Evolutionary conservation across 2,113 vertebrate species (phyloP), one percentile per base, ranked within the genome.

Genomic region (Ophthalmolycus amberensis): DNA sequence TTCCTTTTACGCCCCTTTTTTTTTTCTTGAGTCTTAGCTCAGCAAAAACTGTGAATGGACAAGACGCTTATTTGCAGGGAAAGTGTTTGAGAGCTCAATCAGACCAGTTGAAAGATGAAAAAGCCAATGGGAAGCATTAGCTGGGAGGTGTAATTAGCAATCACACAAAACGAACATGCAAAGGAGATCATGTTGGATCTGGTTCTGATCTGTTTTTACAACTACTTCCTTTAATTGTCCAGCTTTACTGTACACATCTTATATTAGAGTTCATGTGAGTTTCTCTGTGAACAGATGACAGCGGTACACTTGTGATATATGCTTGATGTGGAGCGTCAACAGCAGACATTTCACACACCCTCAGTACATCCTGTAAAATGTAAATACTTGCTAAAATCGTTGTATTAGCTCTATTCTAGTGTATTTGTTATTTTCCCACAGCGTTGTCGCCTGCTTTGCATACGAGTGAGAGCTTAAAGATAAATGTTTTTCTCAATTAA

Each of bases 1-100:
- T 88, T 86, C 75, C 77, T 80, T 70, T 82, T 60, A 76, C 62
- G 40, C 66, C 75, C 50, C 34, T 3, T 82, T 72, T 74, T 66
- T 75, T 75, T 79, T 75, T 64, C 69, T 73, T 79, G 75, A 40
- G 84, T 63, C 89, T 86, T 62, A 91, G 88, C 87, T 90, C 90
- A 91, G 91, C 88, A 89, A 73, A 82, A 60, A 68, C 59, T 22
- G 22, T 5, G 4, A 66, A 68, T 59, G 78, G 72, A 85, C 83
- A 79, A 80, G 82, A 67, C 22, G 44, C 86, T 84, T 65, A 79
- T 87, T 89, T 46, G 71, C 85, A 37, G 71, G 11, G 64, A 65
- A 77, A 37, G 69, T 73, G 77, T 89, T 12, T 58, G 9, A 77
- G 38, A 75, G 88, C 59, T n/a, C 22, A 11, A 67, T 20, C 16